Base-by-base conservation (phyloP, 2,888 invertebrate species). In the Spisula solida region DNA sequence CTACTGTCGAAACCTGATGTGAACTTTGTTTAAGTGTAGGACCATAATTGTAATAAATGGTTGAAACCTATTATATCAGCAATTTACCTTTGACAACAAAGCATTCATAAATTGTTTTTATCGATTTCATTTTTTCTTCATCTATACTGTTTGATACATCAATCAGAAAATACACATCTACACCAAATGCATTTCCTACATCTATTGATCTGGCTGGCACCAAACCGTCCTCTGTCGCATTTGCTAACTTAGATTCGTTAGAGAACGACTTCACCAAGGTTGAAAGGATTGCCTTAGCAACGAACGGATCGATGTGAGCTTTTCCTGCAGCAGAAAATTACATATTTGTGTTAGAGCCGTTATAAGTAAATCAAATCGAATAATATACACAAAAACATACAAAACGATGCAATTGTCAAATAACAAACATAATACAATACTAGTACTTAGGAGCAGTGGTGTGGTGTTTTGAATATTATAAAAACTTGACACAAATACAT, bases 111-210 rank as follows among this genome's bases (percentile, higher is more conserved):
- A 85, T 25, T 41, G 2, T 10, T 66, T 80, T n/a, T n/a, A 47
- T 56, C 34, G 56, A 25, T 51, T 85, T 48, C n/a, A 85, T 56
- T 48, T 60, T 80, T n/a, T 60, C 20, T 41, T 55, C 20, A 31
- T 56, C 56, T 18, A 85, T 85, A 47, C 85, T 85, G 4, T 51
- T 81, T 0, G 85, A 85, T 10, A 85, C 47, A n/a, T 85, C 85
- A 31, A 85, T 48, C 14, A 85, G 60, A 1, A 85, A 55, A 55
- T 85, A 85, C 56, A 85, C 85, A 25, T 85, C 85, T 16, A 85
- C 85, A 14, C 85, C 85, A 12, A 79, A 56, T 1, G 1, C 20
- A 20, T 12, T 18, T 10, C 80, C 85, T 0, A 85, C 60, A 18
- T 60, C 34, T 29, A 85, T 85, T 0, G 60, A 25, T 60, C 75